Percentiles rank a stretch among this genome's conserved stretches.
These are phyloP conservation scores for Myiotriccus ornatus DNA, from an alignment of 2,797 vertebrate species.

Conservation along the genomic window DNA sequence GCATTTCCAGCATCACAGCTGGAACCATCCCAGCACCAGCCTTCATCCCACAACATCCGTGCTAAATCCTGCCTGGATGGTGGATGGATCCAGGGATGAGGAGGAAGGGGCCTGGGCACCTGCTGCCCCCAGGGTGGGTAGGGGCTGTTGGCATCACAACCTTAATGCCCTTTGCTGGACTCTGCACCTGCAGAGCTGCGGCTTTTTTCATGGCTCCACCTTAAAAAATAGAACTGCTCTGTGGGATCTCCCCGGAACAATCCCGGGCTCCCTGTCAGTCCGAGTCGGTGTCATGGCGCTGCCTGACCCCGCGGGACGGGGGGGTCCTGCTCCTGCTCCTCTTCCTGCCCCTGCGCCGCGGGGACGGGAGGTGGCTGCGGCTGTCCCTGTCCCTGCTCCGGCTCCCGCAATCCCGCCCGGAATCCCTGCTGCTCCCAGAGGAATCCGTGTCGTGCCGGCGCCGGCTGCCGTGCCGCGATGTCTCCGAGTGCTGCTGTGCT, in stretches of 20 bases:
- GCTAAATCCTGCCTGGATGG: neutral
- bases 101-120: rapidly evolving
- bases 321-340: constrained; percentile 22
- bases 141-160: neutral
- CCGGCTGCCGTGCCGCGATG: neutral
- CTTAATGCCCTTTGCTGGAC: neutral
- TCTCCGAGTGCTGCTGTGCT: neutral
- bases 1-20: neutral
- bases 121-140: neutral
- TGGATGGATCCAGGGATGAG: neutral
- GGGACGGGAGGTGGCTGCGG: neutral
- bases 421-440: neutral
- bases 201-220: neutral
- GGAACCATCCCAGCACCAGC: neutral
- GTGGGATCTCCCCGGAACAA: neutral
- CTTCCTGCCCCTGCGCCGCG: neutral
- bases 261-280: neutral
- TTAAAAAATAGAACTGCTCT: neutral
- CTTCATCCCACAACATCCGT: rapidly evolving
- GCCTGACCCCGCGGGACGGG: neutral
- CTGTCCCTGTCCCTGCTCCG: neutral
- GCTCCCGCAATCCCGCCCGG: neutral
- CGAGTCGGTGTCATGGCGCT: constrained; percentile 44
- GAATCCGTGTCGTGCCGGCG: neutral
- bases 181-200: rapidly evolving